Base-by-base conservation (phyloP, 2,113 vertebrate species). In the Solea senegalensis region DNA sequence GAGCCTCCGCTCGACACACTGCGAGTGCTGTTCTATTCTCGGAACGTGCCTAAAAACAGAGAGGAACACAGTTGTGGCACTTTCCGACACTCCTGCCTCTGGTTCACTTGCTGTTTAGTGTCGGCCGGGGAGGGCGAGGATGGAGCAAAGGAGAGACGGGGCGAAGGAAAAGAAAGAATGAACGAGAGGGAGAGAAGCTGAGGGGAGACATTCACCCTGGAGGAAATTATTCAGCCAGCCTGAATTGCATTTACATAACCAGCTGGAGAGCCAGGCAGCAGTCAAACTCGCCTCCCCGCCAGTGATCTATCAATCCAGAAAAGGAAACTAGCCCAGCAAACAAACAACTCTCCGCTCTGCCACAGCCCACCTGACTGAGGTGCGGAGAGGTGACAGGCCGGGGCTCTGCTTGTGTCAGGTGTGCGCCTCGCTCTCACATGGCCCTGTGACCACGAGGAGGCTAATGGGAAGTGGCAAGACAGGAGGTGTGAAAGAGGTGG, bases 11-110 rank as follows among this genome's bases (percentile, higher is more conserved):
- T 86, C 70, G 55, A 73, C 83, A 82, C 8, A 26, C 83, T 83
- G 74, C 21, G 72, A 80, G 86, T 1, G 9, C 16, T 62, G 76
- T 82, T 89, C 89, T 91, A 90, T 90, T 91, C 88, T 85, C 83
- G 83, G 89, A 85, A 84, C 57, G 55, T 74, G 83, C 81, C 87
- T 87, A 80, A 87, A 88, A 90, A 82, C 83, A 73, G 73, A 78
- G 71, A 74, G 65, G 68, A 88, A 72, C 72, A 83, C 74, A 69
- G 66, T 83, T 76, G 78, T 86, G 77, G 74, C 79, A 85, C 78
- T 87, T 81, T 76, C 63, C 89, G 90, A 86, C 86, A 89, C 77
- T 78, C 70, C 79, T 84, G 82, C 74, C 77, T 82, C 78, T 81
- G 57, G 54, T 82, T 60, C 82, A 74, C 82, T 80, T 82, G 81